These are phyloP conservation scores for Torymus auratus DNA, from an alignment of 2,888 invertebrate genomes.

Conservation along the genomic window DNA sequence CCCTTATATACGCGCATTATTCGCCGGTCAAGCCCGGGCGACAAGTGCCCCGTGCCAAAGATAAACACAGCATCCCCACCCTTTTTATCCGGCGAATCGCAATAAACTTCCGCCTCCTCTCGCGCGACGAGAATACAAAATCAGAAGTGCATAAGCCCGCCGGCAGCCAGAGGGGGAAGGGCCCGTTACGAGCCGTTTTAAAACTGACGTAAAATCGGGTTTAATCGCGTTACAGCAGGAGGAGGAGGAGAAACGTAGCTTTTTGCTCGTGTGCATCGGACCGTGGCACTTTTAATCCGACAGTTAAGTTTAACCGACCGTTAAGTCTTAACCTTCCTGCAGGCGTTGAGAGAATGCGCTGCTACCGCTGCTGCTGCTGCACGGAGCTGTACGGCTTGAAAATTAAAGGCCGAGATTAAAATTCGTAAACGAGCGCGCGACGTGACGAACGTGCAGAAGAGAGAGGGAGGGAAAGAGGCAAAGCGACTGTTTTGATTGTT, in stretches of 20 bases:
- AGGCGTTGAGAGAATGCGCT: constrained; percentile 42
- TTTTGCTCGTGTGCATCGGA: constrained; percentile 63
- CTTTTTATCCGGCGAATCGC: constrained; percentile 12
- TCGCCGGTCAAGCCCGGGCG: constrained; percentile 12
- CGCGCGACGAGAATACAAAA: constrained; percentile 48
- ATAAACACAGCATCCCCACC: constrained; percentile 18
- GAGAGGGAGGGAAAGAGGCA: neutral
- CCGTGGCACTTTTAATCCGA: constrained; percentile 70
- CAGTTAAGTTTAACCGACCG: constrained; percentile 71
- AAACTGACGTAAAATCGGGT: constrained; percentile 70
- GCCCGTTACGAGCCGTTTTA: constrained; percentile 66
- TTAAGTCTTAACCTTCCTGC: constrained; percentile 65
- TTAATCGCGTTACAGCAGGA: constrained; percentile 65
- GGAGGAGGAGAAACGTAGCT: constrained; percentile 5
- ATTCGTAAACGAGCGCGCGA: constrained; percentile 33
- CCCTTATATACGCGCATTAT: neutral
- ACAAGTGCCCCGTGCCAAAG: constrained; percentile 27
- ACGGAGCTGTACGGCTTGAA: constrained; percentile 41
- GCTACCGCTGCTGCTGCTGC: constrained; percentile 10
- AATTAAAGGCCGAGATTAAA: constrained; percentile 61
- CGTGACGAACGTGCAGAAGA: constrained; percentile 17
- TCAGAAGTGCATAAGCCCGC: constrained; percentile 45
- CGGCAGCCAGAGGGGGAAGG: constrained; percentile 21
- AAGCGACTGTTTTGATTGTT: constrained; percentile 35
- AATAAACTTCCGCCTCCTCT: constrained; percentile 14